These are phyloP conservation scores for Emydoidea blandingii DNA, from an alignment of 2,797 vertebrate species.

Conservation along the genomic window DNA sequence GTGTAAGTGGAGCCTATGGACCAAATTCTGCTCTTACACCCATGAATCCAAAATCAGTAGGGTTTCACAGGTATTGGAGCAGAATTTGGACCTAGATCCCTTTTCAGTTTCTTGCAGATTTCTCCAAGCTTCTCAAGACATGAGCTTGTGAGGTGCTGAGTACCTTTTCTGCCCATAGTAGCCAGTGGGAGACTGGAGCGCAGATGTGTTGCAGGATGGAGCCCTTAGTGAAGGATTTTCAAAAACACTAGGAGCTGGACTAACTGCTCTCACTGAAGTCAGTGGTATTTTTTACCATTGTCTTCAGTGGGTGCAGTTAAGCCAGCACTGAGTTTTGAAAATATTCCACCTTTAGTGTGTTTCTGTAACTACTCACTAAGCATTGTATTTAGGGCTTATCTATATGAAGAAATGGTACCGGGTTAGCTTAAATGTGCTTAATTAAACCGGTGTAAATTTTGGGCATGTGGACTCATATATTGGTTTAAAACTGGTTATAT, in stretches of 20 bases:
- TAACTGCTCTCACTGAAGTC: neutral
- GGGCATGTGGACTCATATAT: neutral
- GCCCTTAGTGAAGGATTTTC: neutral
- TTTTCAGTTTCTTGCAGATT: neutral
- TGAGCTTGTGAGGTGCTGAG: constrained; percentile 4
- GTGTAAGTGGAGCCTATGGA: neutral
- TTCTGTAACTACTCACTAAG: neutral
- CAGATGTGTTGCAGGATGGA: neutral
- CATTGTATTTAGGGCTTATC: neutral
- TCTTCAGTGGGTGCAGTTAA: neutral
- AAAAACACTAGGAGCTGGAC: neutral
- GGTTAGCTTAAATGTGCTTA: neutral
- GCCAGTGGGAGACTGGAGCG: neutral
- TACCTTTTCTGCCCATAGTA: constrained; percentile 1
- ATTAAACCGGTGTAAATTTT: neutral
- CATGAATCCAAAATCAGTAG: neutral
- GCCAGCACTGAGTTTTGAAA: neutral
- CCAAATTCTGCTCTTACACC: accelerated
- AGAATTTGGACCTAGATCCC: neutral
- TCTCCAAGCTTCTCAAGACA: neutral
- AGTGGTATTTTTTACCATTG: neutral
- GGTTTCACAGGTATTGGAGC: neutral
- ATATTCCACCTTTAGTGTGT: neutral
- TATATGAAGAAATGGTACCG: neutral
- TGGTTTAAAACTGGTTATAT: neutral